These are phyloP conservation scores for Alouatta palliata DNA, from an alignment of 2,113 vertebrate species.

Conservation along the genomic window DNA sequence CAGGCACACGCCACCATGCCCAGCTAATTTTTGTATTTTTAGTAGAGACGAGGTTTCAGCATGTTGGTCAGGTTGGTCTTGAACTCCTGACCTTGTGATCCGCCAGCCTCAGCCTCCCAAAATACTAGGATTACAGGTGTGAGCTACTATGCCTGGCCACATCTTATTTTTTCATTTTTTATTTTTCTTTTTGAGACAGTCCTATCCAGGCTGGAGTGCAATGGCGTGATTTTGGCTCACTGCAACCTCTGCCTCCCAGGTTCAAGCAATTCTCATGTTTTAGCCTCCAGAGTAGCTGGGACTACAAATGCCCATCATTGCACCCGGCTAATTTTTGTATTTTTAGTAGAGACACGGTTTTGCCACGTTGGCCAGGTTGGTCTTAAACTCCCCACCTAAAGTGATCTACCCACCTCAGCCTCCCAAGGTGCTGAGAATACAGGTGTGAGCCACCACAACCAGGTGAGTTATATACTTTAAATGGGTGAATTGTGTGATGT, in stretches of 20 bases:
- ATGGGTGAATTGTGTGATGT: not conserved
- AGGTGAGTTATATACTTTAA: not conserved
- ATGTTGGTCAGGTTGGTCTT: too few relatives aligned
- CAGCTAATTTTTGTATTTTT: too few relatives aligned
- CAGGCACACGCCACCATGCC: rapidly evolving
- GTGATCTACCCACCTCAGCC: not conserved
- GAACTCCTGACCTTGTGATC: too few relatives aligned
- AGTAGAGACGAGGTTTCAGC: too few relatives aligned
- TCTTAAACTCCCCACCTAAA: not conserved
- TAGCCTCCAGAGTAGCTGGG: not conserved
- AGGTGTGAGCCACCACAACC: too few relatives aligned
- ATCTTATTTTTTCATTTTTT: too few relatives aligned
- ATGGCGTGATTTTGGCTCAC: not conserved
- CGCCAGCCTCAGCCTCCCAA: too few relatives aligned
- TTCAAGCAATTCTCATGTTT: not conserved
- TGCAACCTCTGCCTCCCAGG: not conserved
- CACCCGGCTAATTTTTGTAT: not conserved
- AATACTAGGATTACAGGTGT: too few relatives aligned
- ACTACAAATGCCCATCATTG: too few relatives aligned
- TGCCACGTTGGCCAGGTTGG: not conserved
- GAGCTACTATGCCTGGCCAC: too few relatives aligned
- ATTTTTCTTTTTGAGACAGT: too few relatives aligned
- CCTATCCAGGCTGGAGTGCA: not conserved
- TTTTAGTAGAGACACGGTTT: not conserved
- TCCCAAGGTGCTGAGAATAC: too few relatives aligned